Conservation (phyloP, 2,888 invertebrate species). For the Hermaeophaga mercurialis region DNA sequence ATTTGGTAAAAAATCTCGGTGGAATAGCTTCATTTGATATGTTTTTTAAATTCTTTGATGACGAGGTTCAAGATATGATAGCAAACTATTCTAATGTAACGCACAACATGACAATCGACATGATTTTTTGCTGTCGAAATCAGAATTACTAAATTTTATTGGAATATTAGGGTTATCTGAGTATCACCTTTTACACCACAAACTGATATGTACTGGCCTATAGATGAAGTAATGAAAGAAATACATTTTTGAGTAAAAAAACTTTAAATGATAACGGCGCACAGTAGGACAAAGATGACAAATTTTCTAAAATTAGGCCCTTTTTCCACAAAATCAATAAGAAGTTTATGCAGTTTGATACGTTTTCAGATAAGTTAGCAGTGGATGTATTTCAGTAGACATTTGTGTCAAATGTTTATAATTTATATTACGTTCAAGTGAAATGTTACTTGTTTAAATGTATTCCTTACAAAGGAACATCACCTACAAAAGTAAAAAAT, state of each 20-base stretch:
- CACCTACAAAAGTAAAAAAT: slow-evolving; percentile 15
- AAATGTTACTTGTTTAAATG: slow-evolving; percentile 40
- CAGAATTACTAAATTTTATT: slow-evolving; percentile 4
- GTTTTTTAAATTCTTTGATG: slow-evolving; percentile 26
- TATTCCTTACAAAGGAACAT: slow-evolving; percentile 40
- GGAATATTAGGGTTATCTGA: slow-evolving; percentile 11
- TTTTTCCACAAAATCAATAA: slow-evolving; percentile 21
- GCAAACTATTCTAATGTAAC: slow-evolving; percentile 17
- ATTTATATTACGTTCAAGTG: slow-evolving; percentile 38
- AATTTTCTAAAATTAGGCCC: slow-evolving; percentile 33
- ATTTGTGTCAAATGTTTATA: slow-evolving; percentile 46
- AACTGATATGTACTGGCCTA: slow-evolving; percentile 21
- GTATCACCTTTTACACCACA: slow-evolving; percentile 17
- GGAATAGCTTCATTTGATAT: slow-evolving; percentile 8
- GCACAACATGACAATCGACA: slow-evolving; percentile 12
- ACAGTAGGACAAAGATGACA: neutral
- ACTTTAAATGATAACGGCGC: slow-evolving; percentile 34
- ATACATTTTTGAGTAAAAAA: slow-evolving; percentile 34
- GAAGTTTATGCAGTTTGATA: slow-evolving; percentile 13
- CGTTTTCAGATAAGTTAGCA: slow-evolving; percentile 24
- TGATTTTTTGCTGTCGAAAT: slow-evolving; percentile 2
- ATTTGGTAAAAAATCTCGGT: neutral
- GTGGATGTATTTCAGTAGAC: slow-evolving; percentile 38
- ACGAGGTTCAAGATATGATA: slow-evolving; percentile 16
- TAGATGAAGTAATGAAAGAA: slow-evolving; percentile 30